These are phyloP conservation scores for Lutraria rhynchaena DNA, from an alignment of 1,140 invertebrate genomes.

Conservation along the genomic window DNA sequence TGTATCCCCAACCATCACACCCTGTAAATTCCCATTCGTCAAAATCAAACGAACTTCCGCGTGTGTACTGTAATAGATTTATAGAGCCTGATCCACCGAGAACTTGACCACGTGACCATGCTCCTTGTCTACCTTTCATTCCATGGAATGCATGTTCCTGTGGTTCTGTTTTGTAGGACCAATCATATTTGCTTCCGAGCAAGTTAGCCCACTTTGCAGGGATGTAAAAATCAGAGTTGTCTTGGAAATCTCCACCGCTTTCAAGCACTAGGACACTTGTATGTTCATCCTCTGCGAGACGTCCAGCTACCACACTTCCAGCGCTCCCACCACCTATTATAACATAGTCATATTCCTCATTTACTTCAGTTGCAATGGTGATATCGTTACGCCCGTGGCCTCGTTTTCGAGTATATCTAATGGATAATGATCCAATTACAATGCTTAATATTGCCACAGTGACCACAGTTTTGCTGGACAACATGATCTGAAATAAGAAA, in stretches of 20 bases:
- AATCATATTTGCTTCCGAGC: conserved; percentile 86
- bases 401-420: too few species aligned
- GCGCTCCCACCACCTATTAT: conserved; percentile 95
- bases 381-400: too few species aligned
- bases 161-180: conserved; percentile 95
- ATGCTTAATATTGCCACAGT: too few species aligned
- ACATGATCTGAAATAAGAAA: too few species aligned
- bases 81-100: conserved; percentile 36
- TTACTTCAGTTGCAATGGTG: background rate
- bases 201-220: conserved; percentile 53
- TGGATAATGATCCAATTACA: too few species aligned
- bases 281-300: conserved; percentile 89
- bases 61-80: conserved; percentile 87
- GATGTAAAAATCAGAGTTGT: conserved; percentile 88
- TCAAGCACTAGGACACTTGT: conserved; percentile 92
- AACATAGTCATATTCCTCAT: conserved; percentile 32
- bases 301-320: conserved; percentile 95
- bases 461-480: too few species aligned
- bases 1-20: conserved; percentile 45
- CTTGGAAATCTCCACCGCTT: conserved; percentile 94
- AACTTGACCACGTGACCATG: conserved; percentile 88
- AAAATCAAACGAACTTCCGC: conserved; percentile 95
- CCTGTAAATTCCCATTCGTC: conserved; percentile 86
- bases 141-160: conserved; percentile 91
- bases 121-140: conserved; percentile 83